A percentile compares a stretch with the other conserved stretches of the same genome.
Evolutionary conservation across 2,888 invertebrate species (phyloP).

Genomic region (Athalia circularis): DNA sequence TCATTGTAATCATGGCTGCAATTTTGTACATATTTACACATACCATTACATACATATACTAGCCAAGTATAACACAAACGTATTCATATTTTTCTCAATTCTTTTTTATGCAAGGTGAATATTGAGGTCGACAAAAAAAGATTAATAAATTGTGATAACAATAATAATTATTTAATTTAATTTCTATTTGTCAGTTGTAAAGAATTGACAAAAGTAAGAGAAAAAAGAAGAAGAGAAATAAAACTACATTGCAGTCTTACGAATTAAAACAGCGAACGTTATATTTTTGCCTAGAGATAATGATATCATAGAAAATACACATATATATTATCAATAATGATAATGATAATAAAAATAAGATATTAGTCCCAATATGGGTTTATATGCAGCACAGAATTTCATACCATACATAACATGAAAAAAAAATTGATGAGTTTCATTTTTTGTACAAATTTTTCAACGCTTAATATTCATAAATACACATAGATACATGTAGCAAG

Average conservation of each 20-base stretch:
- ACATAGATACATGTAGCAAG: too few relatives aligned
- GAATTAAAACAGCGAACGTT: neutral
- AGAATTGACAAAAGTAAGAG: neutral
- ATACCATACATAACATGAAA: neutral
- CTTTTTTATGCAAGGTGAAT: too few relatives aligned
- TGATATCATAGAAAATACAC: neutral
- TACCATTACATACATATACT: too few relatives aligned
- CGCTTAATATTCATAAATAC: too few relatives aligned
- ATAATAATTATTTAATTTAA: too few relatives aligned
- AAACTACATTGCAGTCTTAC: neutral
- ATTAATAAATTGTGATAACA: neutral
- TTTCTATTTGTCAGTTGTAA: neutral
- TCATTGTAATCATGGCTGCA: too few relatives aligned
- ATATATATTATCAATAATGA: too few relatives aligned
- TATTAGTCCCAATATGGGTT: neutral
- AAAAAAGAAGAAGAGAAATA: neutral
- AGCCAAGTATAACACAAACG: too few relatives aligned
- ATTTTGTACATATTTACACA: too few relatives aligned
- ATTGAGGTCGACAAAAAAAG: neutral
- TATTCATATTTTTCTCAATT: too few relatives aligned
- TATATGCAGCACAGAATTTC: too few relatives aligned
- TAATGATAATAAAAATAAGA: neutral
- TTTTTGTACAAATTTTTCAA: neutral
- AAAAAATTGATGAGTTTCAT: neutral
- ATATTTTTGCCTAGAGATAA: conserved; percentile 12